Evolutionary conservation across 1,140 invertebrate genomes (phyloP).

Genomic region (Meloidogyne hapla): DNA sequence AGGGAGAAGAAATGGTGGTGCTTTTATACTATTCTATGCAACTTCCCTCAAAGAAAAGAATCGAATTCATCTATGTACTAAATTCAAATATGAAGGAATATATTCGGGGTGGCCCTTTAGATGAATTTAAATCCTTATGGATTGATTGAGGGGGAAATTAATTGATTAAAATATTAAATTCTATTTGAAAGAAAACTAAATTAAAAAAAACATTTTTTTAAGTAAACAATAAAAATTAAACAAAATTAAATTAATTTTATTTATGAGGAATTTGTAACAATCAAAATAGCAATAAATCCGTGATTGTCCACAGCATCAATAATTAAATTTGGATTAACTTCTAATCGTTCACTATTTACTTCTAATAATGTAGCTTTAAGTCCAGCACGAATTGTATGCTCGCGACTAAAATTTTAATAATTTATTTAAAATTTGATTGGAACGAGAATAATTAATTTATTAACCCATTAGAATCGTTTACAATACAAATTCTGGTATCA

Average conservation of each 20-base stretch:
- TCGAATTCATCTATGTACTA: no score
- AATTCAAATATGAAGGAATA: no score
- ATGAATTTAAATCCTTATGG: no score
- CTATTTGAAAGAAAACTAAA: no score
- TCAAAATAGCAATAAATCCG: slow-evolving; percentile 32
- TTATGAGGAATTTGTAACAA: slow-evolving; percentile 8
- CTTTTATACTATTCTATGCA: no score
- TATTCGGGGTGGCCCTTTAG: no score
- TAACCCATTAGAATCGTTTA: slow-evolving; percentile 36
- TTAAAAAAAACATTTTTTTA: no score
- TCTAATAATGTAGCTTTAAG: slow-evolving; percentile 41
- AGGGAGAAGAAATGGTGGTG: no score
- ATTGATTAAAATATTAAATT: no score
- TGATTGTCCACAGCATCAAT: slow-evolving; percentile 17
- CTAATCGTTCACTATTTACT: slow-evolving; percentile 35
- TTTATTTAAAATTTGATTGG: background rate
- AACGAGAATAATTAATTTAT: no score
- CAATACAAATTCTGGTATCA: slow-evolving; percentile 39
- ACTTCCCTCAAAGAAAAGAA: no score
- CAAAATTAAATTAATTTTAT: background rate
- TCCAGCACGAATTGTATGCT: slow-evolving; percentile 39
- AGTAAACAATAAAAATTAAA: background rate
- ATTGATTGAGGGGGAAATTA: no score
- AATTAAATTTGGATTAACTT: slow-evolving; percentile 26
- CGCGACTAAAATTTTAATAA: background rate